Evolutionary conservation across 2,888 invertebrate genomes (phyloP), one percentile per base, ranked within the genome.

Genomic region (Orchesella flavescens): DNA sequence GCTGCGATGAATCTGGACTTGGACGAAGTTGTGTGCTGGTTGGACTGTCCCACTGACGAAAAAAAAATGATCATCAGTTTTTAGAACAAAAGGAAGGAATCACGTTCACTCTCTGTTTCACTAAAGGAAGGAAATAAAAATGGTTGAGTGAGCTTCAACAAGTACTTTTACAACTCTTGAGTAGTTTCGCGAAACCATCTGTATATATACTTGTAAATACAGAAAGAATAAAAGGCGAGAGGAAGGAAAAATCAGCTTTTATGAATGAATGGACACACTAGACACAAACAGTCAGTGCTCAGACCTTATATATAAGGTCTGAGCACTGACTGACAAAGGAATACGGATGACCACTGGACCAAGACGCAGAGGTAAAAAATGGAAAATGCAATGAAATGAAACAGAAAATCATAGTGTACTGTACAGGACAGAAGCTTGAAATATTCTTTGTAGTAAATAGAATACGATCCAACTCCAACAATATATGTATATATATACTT

Each of bases 261-360:
- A 68, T 76, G 76, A 76, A 76, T 76, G 76, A 76, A 55, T 66
- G 57, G 44, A 65, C 66, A 65, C 66, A 76, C 34, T 34, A 34
- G 34, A 34, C 34, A 34, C 34, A n/a, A 19, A 15, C 9, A 23
- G 57, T 71, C 34, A n/a, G n/a, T n/a, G n/a, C n/a, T n/a, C n/a
- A n/a, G n/a, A n/a, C n/a, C n/a, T n/a, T n/a, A n/a, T n/a, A n/a
- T n/a, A n/a, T n/a, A n/a, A n/a, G n/a, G n/a, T n/a, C n/a, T n/a
- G n/a, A n/a, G n/a, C n/a, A n/a, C 44, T 10, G n/a, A 59, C 13
- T 59, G 59, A n/a, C 12, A 63, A 49, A 63, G 74, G 61, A 74
- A 34, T 61, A 73, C 46, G 63, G 49, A 74, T 74, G 63, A 63
- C 74, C 74, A 55, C 55, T 57, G 2, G 43, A 72, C 72, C 55